Conservation (phyloP, 1,140 invertebrate genomes). For the Branchinecta lindahli region DNA sequence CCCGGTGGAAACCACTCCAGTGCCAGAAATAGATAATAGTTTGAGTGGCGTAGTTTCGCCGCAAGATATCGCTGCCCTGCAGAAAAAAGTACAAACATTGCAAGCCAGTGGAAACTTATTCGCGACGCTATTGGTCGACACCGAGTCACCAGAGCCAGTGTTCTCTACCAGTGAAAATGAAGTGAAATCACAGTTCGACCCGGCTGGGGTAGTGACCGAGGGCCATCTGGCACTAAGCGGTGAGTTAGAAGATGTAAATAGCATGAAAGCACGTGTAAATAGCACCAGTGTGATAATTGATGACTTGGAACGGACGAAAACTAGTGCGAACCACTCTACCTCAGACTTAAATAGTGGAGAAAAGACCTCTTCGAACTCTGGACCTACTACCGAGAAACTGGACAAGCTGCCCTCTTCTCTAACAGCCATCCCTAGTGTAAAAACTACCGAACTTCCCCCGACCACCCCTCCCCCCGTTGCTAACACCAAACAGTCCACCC, state of each 20-base stretch:
- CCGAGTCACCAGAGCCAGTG: neutral
- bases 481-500: constrained; percentile 34
- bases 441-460: neutral
- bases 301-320: too few relatives aligned
- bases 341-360: constrained; percentile 20
- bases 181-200: too few relatives aligned
- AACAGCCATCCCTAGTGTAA: neutral
- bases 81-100: constrained; percentile 9
- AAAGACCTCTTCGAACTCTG: constrained; percentile 12
- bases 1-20: neutral
- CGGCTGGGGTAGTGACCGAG: too few relatives aligned
- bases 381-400: constrained; percentile 26
- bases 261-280: neutral
- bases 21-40: constrained; percentile 4
- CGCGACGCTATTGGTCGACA: neutral
- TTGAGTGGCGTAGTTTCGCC: neutral
- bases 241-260: neutral
- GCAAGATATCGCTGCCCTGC: neutral
- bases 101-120: neutral
- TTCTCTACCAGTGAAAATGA: too few relatives aligned
- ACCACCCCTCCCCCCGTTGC: constrained; percentile 27
- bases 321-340: neutral
- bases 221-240: neutral
- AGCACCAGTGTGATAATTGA: neutral
- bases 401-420: constrained; percentile 21